These are phyloP conservation scores for Gallinago nigripennis DNA, from an alignment of 2,797 vertebrate genomes.

Conservation along the genomic window DNA sequence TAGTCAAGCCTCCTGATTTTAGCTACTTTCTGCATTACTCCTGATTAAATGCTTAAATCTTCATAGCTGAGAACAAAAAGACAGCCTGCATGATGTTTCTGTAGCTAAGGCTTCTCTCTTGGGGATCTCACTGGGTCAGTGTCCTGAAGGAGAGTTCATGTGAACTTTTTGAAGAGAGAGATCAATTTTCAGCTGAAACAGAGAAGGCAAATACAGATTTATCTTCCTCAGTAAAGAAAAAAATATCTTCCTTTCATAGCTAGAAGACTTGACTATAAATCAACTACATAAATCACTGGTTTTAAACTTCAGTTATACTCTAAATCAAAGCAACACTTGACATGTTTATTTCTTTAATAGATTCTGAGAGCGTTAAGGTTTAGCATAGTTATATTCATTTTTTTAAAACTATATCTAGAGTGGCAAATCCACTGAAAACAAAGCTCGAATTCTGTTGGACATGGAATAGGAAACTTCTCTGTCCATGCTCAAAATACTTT, in stretches of 20 bases:
- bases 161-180: not conserved
- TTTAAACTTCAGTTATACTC: not conserved
- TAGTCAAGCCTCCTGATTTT: not conserved
- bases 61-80: not conserved
- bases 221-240: not conserved
- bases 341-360: not conserved
- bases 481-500: not conserved
- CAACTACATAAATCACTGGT: not conserved
- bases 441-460: not conserved
- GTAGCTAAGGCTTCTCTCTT: not conserved
- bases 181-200: not conserved
- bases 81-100: not conserved
- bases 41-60: not conserved
- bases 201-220: not conserved
- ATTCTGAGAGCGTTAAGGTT: not conserved
- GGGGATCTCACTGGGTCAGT: not conserved
- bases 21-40: not conserved
- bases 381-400: not conserved
- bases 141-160: not conserved
- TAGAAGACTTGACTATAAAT: not conserved
- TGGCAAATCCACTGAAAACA: not conserved
- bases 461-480: not conserved
- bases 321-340: not conserved
- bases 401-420: not conserved
- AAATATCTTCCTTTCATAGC: not conserved